These are phyloP conservation scores for Phaonia tiefii DNA, from an alignment of 2,888 invertebrate genomes.

Conservation along the genomic window DNA sequence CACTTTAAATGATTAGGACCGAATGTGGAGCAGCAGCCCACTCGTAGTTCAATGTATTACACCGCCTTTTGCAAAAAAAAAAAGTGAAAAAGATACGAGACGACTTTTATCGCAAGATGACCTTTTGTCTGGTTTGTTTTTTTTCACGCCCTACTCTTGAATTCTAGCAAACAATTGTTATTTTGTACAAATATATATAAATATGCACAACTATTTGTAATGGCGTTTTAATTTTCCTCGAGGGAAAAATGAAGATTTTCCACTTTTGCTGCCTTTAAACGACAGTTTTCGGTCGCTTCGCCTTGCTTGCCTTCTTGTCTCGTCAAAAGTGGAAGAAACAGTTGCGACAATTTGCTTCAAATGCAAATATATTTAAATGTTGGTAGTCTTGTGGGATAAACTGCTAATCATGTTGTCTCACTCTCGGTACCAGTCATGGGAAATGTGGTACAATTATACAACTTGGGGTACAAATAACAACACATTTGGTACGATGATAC, in stretches of 20 bases:
- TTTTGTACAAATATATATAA: background rate
- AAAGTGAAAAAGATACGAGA: constrained; percentile 32
- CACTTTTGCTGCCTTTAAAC: constrained; percentile 48
- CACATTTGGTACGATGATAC: no score
- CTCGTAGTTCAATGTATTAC: background rate
- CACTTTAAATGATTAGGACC: no score
- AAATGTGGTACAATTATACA: no score
- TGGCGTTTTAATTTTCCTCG: constrained; percentile 37
- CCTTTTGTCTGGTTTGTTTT: no score
- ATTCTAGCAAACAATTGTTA: constrained; percentile 18
- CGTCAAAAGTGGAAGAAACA: constrained; percentile 66
- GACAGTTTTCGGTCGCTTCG: constrained; percentile 56
- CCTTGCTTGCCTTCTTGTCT: constrained; percentile 61
- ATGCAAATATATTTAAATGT: no score
- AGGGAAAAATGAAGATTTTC: constrained; percentile 49
- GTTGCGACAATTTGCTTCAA: constrained; percentile 7
- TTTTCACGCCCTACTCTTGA: no score
- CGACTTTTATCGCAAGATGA: no score
- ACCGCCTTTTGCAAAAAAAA: constrained; percentile 36
- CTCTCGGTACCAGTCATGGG: no score
- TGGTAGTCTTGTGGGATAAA: no score
- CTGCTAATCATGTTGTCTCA: no score
- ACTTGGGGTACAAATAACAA: no score
- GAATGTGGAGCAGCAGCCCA: no score
- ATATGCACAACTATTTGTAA: constrained; percentile 2